Evolutionary conservation across 2,888 invertebrate species (phyloP).

Genomic region (Yponomeuta sedellus): DNA sequence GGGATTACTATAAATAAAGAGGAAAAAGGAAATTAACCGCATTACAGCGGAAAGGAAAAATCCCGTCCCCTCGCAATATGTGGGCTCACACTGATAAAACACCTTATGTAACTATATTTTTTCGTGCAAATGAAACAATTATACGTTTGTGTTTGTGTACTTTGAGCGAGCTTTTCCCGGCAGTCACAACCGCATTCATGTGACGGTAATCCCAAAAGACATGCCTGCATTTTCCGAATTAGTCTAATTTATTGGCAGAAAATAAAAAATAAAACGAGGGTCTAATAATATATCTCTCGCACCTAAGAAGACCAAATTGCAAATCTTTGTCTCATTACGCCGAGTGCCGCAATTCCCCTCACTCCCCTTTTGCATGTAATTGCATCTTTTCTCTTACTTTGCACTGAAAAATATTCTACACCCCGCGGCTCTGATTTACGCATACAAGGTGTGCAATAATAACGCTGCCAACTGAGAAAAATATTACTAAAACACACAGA

Average conservation of each 20-base stretch:
- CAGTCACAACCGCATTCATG: constrained; percentile 26
- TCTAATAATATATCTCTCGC: constrained; percentile 2
- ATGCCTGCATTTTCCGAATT: neutral
- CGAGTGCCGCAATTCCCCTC: constrained; percentile 36
- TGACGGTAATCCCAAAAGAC: neutral
- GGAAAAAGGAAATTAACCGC: constrained; percentile 77
- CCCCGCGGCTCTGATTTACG: constrained; percentile 73
- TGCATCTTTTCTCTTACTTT: constrained; percentile 59
- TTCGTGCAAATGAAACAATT: constrained; percentile 69
- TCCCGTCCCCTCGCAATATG: constrained; percentile 71
- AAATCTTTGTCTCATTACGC: constrained; percentile 39
- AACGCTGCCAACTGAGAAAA: constrained; percentile 60
- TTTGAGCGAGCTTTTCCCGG: constrained; percentile 33
- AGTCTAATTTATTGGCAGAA: neutral
- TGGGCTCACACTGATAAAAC: constrained; percentile 73
- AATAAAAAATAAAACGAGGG: neutral
- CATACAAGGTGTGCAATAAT: constrained; percentile 76
- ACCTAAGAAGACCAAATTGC: constrained; percentile 30
- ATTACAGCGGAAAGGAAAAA: constrained; percentile 66
- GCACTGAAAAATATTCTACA: constrained; percentile 57
- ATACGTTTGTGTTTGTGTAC: constrained; percentile 44
- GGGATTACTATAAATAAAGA: constrained; percentile 77
- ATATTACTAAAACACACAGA: constrained; percentile 49
- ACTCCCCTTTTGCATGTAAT: constrained; percentile 61
- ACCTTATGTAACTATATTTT: constrained; percentile 46